Percentiles rank a stretch among this genome's conserved stretches.
phyloP scores from a whole-genome alignment of 2,888 invertebrate species.

The Apeira syringaria region DNA sequence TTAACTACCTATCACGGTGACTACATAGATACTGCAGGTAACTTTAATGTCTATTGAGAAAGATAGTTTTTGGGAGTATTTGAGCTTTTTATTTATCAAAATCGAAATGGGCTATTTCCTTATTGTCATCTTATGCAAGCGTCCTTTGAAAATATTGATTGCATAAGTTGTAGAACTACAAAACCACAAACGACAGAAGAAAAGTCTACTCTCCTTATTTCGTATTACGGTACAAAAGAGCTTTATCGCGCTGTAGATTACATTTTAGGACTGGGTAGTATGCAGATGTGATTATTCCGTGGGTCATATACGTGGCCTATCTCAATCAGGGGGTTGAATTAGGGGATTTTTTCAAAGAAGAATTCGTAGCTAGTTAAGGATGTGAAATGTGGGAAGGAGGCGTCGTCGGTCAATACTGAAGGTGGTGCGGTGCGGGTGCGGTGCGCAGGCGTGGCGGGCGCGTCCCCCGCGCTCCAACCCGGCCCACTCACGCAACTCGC shows the following conservation, averaged over 20 bases:
- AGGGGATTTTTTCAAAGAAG: constrained; percentile 77
- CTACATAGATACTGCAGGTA: too few relatives aligned
- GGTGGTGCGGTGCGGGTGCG: constrained; percentile 75
- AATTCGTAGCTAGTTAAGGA: constrained; percentile 80
- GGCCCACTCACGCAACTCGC: constrained; percentile 78
- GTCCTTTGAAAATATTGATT: constrained; percentile 34
- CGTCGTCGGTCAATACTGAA: constrained; percentile 83
- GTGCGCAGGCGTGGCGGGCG: constrained; percentile 73
- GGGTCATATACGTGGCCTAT: constrained; percentile 65
- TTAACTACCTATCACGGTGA: too few relatives aligned
- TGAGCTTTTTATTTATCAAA: too few relatives aligned
- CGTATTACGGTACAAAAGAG: too few relatives aligned
- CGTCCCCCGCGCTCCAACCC: constrained; percentile 50
- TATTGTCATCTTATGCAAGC: constrained; percentile 20
- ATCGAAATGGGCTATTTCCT: too few relatives aligned
- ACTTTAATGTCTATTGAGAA: too few relatives aligned
- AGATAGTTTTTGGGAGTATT: too few relatives aligned
- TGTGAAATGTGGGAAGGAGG: constrained; percentile 80
- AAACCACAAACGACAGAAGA: constrained; percentile 22
- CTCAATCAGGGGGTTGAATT: constrained; percentile 68
- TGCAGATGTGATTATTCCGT: constrained; percentile 42
- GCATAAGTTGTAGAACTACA: constrained; percentile 31
- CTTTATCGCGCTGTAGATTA: background rate
- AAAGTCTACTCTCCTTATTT: constrained; percentile 15
- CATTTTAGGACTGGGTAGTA: constrained; percentile 4